Conservation (phyloP, 2,888 invertebrate genomes). For the Noctua pronuba region DNA sequence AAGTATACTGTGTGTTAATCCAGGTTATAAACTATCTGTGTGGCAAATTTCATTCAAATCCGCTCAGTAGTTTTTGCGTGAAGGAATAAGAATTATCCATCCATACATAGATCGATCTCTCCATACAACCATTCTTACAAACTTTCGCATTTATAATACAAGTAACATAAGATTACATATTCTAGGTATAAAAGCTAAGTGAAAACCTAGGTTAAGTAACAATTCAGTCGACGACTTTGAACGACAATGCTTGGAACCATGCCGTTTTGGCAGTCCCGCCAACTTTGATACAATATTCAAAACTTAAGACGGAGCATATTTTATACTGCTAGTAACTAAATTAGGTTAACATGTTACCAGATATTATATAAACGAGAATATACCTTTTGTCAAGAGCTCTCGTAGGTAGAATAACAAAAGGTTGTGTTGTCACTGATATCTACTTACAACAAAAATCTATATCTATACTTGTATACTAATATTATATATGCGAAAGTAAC, state of each 20-base stretch:
- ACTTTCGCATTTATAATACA: neutral
- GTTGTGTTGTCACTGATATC: neutral
- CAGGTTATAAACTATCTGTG: no score
- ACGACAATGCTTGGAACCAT: constrained; percentile 24
- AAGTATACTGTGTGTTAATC: neutral
- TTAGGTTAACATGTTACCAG: neutral
- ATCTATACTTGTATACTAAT: no score
- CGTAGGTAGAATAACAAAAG: neutral
- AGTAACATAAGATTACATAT: neutral
- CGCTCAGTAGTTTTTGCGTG: neutral
- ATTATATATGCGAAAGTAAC: no score
- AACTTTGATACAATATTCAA: constrained; percentile 40
- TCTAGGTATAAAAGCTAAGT: neutral
- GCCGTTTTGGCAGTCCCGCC: constrained; percentile 43
- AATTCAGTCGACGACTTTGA: constrained; percentile 19
- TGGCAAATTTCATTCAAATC: neutral
- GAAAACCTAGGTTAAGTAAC: constrained; percentile 21
- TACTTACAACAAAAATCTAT: neutral
- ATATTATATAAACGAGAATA: neutral
- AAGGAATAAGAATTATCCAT: neutral
- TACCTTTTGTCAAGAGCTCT: neutral
- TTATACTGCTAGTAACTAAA: neutral
- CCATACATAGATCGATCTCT: neutral
- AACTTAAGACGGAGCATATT: constrained; percentile 40
- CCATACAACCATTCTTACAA: neutral